phyloP scores from a whole-genome alignment of 2,888 invertebrate genomes.

The Lissonota sp. region DNA sequence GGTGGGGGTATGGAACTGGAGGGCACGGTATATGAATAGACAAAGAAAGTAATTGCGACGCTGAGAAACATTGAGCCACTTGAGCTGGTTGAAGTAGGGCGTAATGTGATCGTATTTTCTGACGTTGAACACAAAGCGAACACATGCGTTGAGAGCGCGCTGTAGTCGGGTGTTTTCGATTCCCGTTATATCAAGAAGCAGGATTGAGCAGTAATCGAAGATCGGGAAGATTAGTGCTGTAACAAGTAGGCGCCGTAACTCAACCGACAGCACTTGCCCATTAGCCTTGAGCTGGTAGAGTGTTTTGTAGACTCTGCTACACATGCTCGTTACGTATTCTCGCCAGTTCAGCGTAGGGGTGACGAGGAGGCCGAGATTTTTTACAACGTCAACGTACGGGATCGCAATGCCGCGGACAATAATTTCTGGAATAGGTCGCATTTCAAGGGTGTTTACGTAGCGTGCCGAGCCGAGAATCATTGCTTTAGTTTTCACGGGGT shows the following conservation, averaged over 20 bases:
- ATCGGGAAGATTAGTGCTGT: not conserved
- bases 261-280: not conserved
- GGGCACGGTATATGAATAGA: not conserved
- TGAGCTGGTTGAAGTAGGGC: constrained; percentile 3
- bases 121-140: constrained; percentile 3
- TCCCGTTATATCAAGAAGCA: not conserved
- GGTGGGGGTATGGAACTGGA: too few relatives aligned
- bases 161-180: not conserved
- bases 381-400: too few relatives aligned
- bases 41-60: constrained; percentile 2
- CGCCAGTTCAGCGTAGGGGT: too few relatives aligned
- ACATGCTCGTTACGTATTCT: too few relatives aligned
- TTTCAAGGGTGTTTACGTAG: too few relatives aligned
- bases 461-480: too few relatives aligned
- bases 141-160: constrained; percentile 2
- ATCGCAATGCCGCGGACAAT: too few relatives aligned
- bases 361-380: too few relatives aligned
- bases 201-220: constrained; percentile 4
- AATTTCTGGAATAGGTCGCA: too few relatives aligned
- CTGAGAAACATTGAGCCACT: constrained; percentile 3
- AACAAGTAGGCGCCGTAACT: not conserved
- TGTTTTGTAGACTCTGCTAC: too few relatives aligned
- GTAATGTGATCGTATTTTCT: not conserved
- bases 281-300: constrained; percentile 4
- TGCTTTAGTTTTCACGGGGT: too few relatives aligned